These are phyloP conservation scores for Syritta pipiens DNA, from an alignment of 2,888 invertebrate genomes.

Conservation along the genomic window DNA sequence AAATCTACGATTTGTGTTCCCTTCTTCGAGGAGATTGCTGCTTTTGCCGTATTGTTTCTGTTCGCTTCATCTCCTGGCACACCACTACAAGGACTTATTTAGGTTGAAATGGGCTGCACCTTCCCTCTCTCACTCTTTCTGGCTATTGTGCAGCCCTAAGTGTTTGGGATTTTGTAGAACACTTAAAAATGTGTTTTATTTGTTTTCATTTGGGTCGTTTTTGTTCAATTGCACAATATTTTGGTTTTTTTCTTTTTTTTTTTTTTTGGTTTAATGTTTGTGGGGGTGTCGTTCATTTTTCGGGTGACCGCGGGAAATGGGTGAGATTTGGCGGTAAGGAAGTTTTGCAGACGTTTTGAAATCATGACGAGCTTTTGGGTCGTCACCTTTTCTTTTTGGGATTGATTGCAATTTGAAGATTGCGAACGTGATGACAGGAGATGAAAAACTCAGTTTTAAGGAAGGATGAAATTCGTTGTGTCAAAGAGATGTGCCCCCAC, in stretches of 20 bases:
- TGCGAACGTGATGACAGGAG: too few species aligned
- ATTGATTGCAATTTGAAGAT: too few species aligned
- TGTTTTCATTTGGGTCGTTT: constrained; percentile 39
- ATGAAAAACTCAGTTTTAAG: too few species aligned
- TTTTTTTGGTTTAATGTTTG: too few species aligned
- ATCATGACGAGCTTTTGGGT: too few species aligned
- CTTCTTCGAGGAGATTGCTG: constrained; percentile 29
- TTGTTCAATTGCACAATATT: constrained; percentile 50
- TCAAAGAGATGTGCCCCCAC: too few species aligned
- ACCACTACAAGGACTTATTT: constrained; percentile 60
- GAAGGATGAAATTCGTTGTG: too few species aligned
- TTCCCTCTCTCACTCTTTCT: constrained; percentile 30
- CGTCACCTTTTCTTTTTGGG: too few species aligned
- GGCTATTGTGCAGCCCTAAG: constrained; percentile 62
- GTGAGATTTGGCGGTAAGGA: not conserved
- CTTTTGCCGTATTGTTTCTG: constrained; percentile 42
- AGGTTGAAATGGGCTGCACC: constrained; percentile 25
- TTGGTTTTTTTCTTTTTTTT: constrained; percentile 22
- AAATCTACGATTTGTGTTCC: constrained; percentile 46
- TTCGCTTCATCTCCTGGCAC: constrained; percentile 13
- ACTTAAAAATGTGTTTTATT: constrained; percentile 56
- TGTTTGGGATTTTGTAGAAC: constrained; percentile 60
- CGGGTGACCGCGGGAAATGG: constrained; percentile 27
- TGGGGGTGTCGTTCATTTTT: not conserved
- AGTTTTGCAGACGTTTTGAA: not conserved